Base-by-base conservation (phyloP, 2,113 vertebrate genomes). In the Macroglossus sobrinus region DNA sequence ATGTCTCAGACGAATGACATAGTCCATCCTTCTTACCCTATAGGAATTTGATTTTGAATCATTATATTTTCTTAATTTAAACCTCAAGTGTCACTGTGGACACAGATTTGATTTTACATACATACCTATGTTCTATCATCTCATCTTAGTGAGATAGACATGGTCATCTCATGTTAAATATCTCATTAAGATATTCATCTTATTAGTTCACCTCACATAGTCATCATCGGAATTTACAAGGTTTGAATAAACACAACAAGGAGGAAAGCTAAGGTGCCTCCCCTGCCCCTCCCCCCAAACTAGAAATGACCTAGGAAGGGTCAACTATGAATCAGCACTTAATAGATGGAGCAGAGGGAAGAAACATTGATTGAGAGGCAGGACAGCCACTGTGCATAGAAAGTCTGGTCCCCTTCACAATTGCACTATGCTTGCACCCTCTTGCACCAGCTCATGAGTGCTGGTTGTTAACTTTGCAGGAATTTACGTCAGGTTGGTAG, bases 291-390 rank as follows among this genome's bases (percentile, higher is more conserved):
- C 40, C 15, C 15, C 26, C 26, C 33, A 10, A 16, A 28, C 0
- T 18, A 26, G 78, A 71, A 61, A 61, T 43, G 61, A 68, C 24
- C 75, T 38, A 35, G 72, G 53, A 47, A n/a, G 47, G 12, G 35
- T 66, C 12, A 59, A 26, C 76, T 2, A 21, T 68, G 47, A 79
- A 35, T 22, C 15, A 8, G 16, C 28, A 24, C 0, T 0, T 14
- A 5, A 47, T 9, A 38, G 33, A 21, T 5, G 5, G 38, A 61
- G 33, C 64, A 43, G 74, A 79, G n/a, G 7, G 21, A 26, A 40
- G 61, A 13, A 1, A 1, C 0, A 0, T 5, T 4, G 1, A 35
- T 35, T 12, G 35, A 66, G 28, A 61, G 61, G n/a, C 16, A 5
- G 63, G 24, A 28, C 9, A 30, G 68, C 12, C 16, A 0, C 69